A percentile compares a stretch with the other conserved stretches of the same genome.
Conservation (phyloP, 2,888 invertebrate genomes). For the Papilio demoleus region DNA sequence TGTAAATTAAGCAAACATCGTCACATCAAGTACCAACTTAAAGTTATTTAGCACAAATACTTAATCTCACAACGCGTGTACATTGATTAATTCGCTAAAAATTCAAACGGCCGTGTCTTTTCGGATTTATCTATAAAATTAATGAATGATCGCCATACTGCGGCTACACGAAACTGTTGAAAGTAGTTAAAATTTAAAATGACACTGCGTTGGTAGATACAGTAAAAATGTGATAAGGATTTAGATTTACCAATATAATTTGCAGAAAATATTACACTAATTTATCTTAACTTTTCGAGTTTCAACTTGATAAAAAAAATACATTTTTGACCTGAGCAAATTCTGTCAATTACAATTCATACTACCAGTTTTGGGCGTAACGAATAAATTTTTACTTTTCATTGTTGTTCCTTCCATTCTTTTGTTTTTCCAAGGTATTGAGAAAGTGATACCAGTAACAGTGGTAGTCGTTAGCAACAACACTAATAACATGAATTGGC, state of each 20-base stretch:
- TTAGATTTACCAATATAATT: constrained; percentile 5
- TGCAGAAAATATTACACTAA: neutral
- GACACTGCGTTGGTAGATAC: constrained; percentile 23
- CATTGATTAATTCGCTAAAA: constrained; percentile 40
- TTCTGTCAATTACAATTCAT: neutral
- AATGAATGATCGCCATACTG: constrained; percentile 36
- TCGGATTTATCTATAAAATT: constrained; percentile 37
- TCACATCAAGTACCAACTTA: constrained; percentile 14
- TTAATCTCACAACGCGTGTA: constrained; percentile 23
- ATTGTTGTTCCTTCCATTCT: neutral
- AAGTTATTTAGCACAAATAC: constrained; percentile 30
- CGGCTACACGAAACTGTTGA: constrained; percentile 16
- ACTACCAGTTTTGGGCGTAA: neutral
- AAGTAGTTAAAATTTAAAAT: constrained; percentile 33
- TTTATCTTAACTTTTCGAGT: neutral
- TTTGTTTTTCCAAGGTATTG: no score
- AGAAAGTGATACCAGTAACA: no score
- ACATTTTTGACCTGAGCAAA: neutral
- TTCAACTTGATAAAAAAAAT: neutral
- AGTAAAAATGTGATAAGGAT: constrained; percentile 28
- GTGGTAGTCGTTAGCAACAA: neutral
- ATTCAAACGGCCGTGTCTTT: constrained; percentile 28
- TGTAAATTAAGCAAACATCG: constrained; percentile 22
- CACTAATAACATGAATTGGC: no score
- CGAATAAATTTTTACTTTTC: neutral